Conservation (phyloP, 2,113 vertebrate species). For the Gracilinanus agilis region DNA sequence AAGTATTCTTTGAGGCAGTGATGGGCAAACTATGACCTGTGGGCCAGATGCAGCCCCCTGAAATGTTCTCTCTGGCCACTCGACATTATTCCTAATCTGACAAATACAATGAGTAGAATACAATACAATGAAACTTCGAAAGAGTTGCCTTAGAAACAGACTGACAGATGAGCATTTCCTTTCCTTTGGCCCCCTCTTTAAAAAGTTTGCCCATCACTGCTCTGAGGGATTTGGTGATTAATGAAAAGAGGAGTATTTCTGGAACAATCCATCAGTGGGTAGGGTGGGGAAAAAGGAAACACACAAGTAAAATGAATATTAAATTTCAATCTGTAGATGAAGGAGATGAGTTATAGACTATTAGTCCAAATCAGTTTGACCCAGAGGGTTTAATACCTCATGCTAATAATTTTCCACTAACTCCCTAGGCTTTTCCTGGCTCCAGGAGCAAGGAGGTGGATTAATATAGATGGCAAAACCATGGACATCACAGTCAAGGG, state of each 20-base stretch:
- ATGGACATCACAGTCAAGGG: constrained; percentile 97
- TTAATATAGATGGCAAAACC: constrained; percentile 98
- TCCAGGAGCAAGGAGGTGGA: constrained; percentile 96
- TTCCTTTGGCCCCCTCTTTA: too few relatives aligned
- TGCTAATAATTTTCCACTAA: neutral
- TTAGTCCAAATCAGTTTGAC: rapidly evolving
- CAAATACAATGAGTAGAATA: too few relatives aligned
- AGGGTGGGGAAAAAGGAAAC: neutral
- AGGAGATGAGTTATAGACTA: neutral
- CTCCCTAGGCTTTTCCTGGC: constrained; percentile 93
- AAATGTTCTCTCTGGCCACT: too few relatives aligned
- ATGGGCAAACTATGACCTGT: too few relatives aligned
- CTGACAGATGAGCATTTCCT: too few relatives aligned
- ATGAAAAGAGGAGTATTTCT: neutral
- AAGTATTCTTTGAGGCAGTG: too few relatives aligned
- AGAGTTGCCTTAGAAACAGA: too few relatives aligned
- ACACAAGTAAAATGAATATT: neutral
- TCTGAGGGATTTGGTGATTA: neutral
- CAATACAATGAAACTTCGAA: too few relatives aligned
- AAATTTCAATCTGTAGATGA: neutral
- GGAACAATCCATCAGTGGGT: neutral
- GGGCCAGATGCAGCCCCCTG: too few relatives aligned
- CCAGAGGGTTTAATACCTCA: rapidly evolving
- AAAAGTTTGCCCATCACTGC: too few relatives aligned
- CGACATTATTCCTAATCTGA: too few relatives aligned